Conservation (phyloP, 1,140 invertebrate species). For the Elymnias hypermnestra region DNA sequence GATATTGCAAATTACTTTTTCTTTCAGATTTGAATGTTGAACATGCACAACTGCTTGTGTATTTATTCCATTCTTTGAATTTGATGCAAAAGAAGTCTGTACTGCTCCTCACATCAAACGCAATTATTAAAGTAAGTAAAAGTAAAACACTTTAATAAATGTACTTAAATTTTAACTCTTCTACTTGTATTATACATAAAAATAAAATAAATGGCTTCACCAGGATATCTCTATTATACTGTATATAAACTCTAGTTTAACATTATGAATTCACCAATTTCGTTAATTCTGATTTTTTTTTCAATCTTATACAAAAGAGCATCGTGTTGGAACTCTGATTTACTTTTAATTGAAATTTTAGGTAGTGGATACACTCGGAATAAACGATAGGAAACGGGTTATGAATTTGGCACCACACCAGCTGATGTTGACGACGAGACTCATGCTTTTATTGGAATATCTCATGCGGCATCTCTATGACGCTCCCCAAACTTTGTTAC, state of each 20-base stretch:
- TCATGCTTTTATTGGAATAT: constrained; percentile 95
- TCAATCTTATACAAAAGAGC: too few species aligned
- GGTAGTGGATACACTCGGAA: constrained; percentile 93
- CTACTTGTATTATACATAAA: too few species aligned
- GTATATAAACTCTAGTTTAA: too few species aligned
- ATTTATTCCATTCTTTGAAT: constrained; percentile 95
- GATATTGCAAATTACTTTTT: too few species aligned
- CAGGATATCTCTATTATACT: too few species aligned
- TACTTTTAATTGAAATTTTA: constrained; percentile 70
- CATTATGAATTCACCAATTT: too few species aligned
- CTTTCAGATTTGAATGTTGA: constrained; percentile 94
- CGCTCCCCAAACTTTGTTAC: constrained; percentile 84
- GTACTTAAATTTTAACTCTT: too few species aligned
- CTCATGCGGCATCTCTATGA: constrained; percentile 97
- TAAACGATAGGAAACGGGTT: constrained; percentile 77
- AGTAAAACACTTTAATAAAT: too few species aligned
- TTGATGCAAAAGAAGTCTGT: constrained; percentile 98
- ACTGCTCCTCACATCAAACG: constrained; percentile 84
- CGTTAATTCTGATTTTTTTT: too few species aligned
- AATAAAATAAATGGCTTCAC: not conserved
- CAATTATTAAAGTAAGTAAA: constrained; percentile 65
- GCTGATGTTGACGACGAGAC: constrained; percentile 87
- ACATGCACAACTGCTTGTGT: constrained; percentile 94
- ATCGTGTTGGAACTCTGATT: too few species aligned
- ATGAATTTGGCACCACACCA: constrained; percentile 74